These are phyloP conservation scores for Epinephelus coioides DNA, from an alignment of 2,797 vertebrate species.

Conservation along the genomic window DNA sequence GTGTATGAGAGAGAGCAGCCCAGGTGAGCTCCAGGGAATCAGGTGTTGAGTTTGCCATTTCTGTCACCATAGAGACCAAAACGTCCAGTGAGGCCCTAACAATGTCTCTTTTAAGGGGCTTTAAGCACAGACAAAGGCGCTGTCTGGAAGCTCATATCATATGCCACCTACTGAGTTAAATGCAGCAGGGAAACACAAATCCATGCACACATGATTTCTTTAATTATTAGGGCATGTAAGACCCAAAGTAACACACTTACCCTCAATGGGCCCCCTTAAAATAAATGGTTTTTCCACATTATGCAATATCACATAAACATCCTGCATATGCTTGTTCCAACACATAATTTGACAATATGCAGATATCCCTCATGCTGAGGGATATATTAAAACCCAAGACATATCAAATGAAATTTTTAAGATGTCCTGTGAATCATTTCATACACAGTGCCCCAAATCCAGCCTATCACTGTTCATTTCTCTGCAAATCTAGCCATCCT, in stretches of 20 bases:
- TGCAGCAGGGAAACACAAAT: conserved; percentile 11
- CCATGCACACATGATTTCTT: conserved; percentile 4
- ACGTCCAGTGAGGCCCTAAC: conserved; percentile 44
- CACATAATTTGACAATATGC: neutral
- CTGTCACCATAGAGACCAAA: conserved; percentile 67
- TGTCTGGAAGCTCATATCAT: conserved; percentile 30
- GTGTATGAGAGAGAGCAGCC: conserved; percentile 24
- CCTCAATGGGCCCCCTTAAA: neutral
- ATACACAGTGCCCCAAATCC: neutral
- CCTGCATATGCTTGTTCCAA: neutral
- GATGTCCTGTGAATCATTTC: neutral
- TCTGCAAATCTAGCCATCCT: neutral
- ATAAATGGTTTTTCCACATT: neutral
- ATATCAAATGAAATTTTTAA: neutral
- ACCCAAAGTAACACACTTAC: neutral
- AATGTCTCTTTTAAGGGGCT: conserved; percentile 52
- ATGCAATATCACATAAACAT: neutral
- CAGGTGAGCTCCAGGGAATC: conserved; percentile 68
- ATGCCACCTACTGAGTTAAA: conserved; percentile 29
- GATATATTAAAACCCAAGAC: neutral
- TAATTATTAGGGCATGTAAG: neutral
- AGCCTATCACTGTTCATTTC: neutral
- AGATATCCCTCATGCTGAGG: neutral
- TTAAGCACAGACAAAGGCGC: conserved; percentile 41
- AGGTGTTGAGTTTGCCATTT: conserved; percentile 66